Conservation (phyloP, 2,797 vertebrate genomes). For the Pipistrellus pygmaeus region DNA sequence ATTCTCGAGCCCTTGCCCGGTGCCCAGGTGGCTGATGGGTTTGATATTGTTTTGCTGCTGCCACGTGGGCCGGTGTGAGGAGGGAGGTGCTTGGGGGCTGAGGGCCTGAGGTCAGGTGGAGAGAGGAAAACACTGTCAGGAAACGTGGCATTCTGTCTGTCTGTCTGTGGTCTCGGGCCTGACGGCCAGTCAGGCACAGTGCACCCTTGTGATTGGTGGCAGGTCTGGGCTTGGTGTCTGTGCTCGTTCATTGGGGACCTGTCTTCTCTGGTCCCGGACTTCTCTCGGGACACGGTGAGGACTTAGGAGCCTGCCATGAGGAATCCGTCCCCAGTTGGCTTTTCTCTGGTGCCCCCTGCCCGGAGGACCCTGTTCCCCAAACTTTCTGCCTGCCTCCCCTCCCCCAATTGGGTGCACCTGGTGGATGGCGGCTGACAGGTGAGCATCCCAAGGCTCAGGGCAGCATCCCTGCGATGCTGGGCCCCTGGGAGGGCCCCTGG, state of each 20-base stretch:
- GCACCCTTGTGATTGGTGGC: neutral
- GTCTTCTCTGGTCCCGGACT: neutral
- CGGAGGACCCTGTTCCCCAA: neutral
- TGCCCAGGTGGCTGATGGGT: neutral
- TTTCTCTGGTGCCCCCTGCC: neutral
- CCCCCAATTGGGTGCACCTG: neutral
- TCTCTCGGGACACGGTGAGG: neutral
- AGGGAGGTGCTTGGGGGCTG: neutral
- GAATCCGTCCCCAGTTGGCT: neutral
- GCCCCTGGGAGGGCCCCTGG: neutral
- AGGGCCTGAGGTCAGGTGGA: neutral
- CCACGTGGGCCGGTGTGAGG: neutral
- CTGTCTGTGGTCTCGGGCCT: neutral
- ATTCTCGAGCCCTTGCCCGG: neutral
- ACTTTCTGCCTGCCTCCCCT: neutral
- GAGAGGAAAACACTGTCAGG: neutral
- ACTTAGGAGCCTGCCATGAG: neutral
- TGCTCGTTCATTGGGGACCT: neutral
- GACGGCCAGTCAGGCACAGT: neutral
- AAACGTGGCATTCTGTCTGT: constrained; percentile 6
- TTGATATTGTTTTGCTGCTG: neutral
- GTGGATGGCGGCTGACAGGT: neutral
- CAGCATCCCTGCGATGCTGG: neutral
- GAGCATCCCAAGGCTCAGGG: neutral
- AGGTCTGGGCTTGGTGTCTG: neutral